phyloP scores from a whole-genome alignment of 2,888 invertebrate species.

The Ormyrus pomaceus region DNA sequence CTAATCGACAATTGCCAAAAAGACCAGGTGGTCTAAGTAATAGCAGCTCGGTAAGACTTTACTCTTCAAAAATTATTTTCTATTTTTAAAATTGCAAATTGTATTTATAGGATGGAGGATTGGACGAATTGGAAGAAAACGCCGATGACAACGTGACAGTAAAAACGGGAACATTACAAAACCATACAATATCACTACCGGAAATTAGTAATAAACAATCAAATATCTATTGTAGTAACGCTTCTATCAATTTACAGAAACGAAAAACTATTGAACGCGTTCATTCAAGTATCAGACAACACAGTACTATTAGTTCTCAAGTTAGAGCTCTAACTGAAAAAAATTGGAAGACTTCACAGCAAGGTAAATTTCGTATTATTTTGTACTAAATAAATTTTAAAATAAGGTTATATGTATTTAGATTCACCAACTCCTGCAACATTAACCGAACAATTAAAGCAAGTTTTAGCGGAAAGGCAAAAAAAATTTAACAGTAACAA shows the following conservation, averaged over 20 bases:
- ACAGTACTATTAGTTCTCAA: constrained; percentile 74
- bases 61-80: not conserved
- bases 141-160: constrained; percentile 78
- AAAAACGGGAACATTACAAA: constrained; percentile 68
- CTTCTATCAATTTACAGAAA: constrained; percentile 72
- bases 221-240: constrained; percentile 72
- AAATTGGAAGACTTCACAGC: constrained; percentile 72
- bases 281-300: constrained; percentile 70
- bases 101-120: constrained; percentile 82
- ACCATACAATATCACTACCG: constrained; percentile 70
- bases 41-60: constrained; percentile 81
- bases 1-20: constrained; percentile 83
- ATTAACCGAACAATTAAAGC: constrained; percentile 90
- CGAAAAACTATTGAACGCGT: constrained; percentile 70
- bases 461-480: constrained; percentile 90
- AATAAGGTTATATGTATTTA: not conserved
- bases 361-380: constrained; percentile 66
- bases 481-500: constrained; percentile 82
- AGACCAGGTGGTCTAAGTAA: constrained; percentile 77
- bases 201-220: constrained; percentile 75
- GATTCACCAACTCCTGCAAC: constrained; percentile 82
- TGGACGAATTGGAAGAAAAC: constrained; percentile 84
- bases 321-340: constrained; percentile 74
- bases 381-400: no score
- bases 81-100: not conserved